phyloP scores from a whole-genome alignment of 2,113 vertebrate genomes.

The Thamnophis sirtalis region DNA sequence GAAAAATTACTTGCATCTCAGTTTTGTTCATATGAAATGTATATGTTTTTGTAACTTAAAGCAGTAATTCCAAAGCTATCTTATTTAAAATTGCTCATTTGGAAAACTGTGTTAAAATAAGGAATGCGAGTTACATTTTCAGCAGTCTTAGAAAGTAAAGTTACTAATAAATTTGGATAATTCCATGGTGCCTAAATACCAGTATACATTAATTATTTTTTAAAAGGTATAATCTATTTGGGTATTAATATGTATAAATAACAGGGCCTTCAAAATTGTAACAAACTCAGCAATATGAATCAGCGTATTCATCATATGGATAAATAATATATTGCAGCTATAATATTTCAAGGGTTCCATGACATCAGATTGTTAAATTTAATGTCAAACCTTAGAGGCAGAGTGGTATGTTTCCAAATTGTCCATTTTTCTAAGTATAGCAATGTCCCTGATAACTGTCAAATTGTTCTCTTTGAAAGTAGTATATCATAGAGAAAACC shows the following conservation, averaged over 20 bases:
- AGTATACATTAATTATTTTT: slow-evolving; percentile 57
- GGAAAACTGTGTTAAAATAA: background rate
- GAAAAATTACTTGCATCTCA: slow-evolving; percentile 30
- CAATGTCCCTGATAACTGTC: background rate
- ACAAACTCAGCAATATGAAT: slow-evolving; percentile 23
- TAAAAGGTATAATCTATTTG: slow-evolving; percentile 34
- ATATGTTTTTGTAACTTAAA: background rate
- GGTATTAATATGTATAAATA: slow-evolving; percentile 46
- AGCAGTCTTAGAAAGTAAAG: slow-evolving; percentile 34
- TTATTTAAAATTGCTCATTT: background rate
- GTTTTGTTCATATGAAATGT: background rate
- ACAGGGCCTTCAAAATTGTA: slow-evolving; percentile 39
- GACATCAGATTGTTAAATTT: background rate
- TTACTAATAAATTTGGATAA: slow-evolving; percentile 49
- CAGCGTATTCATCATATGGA: background rate
- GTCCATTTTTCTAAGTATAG: background rate
- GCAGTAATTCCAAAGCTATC: background rate
- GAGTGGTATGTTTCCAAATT: background rate
- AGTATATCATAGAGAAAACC: background rate
- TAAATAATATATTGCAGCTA: background rate
- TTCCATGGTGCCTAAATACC: slow-evolving; percentile 19
- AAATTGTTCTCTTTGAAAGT: background rate
- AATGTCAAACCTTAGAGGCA: background rate
- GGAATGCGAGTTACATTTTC: slow-evolving; percentile 9
- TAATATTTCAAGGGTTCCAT: background rate